Percentiles rank a stretch among this genome's conserved stretches.
These are phyloP conservation scores for Gobiocypris rarus DNA, from an alignment of 2,113 vertebrate genomes.

Conservation along the genomic window DNA sequence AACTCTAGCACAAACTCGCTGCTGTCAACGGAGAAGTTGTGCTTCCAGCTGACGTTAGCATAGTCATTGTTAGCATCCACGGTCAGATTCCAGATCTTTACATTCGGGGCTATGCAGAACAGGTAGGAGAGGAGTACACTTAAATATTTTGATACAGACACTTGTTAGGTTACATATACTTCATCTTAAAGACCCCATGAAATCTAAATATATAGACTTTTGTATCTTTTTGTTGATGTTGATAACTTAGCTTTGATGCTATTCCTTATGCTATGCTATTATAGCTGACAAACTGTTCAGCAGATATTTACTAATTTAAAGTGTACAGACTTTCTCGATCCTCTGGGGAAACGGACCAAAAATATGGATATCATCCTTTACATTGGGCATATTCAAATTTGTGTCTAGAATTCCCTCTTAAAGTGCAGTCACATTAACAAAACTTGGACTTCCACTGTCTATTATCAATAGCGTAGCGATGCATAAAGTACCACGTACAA, in stretches of 20 bases:
- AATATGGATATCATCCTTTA: too few relatives aligned
- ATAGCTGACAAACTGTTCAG: not conserved
- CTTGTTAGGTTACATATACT: not conserved
- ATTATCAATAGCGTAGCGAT: not conserved
- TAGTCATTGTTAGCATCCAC: constrained; percentile 96
- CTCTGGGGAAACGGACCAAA: not conserved
- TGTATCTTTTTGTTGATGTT: not conserved
- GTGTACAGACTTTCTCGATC: not conserved
- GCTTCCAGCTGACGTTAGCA: constrained; percentile 97
- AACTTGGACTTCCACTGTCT: not conserved
- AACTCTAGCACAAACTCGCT: constrained; percentile 98
- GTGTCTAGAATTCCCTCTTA: not conserved
- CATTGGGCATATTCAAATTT: not conserved
- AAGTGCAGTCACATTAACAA: not conserved
- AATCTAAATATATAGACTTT: not conserved
- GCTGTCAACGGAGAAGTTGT: constrained; percentile 89
- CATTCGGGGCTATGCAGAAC: constrained; percentile 83
- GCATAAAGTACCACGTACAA: not conserved
- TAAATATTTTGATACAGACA: constrained; percentile 22
- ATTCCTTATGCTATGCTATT: not conserved
- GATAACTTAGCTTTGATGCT: not conserved
- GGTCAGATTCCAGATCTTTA: constrained; percentile 93
- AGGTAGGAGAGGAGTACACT: constrained; percentile 81
- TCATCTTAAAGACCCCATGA: constrained; percentile 24
- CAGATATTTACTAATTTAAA: not conserved